Evolutionary conservation across 2,113 vertebrate genomes (phyloP).

Genomic region (Machaerirhynchus nigripectus): DNA sequence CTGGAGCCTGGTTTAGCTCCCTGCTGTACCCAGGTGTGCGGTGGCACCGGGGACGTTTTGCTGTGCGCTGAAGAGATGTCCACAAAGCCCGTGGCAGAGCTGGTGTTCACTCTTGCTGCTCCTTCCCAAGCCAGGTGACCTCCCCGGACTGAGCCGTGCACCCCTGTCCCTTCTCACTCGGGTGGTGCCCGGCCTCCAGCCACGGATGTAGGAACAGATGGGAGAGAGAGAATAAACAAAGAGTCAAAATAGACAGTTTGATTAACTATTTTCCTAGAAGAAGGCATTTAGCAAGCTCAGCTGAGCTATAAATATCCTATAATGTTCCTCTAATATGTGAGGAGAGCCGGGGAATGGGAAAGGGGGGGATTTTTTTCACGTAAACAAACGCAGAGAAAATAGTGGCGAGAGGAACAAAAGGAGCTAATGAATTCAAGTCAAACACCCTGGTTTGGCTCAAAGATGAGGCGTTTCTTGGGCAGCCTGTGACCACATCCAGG

Average conservation of each 20-base stretch:
- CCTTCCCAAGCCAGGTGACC: background rate
- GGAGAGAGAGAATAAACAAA: constrained; percentile 5
- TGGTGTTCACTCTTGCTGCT: background rate
- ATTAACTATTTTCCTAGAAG: constrained; percentile 52
- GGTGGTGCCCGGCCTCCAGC: background rate
- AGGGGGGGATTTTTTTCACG: background rate
- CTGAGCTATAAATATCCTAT: constrained; percentile 57
- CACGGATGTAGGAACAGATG: background rate
- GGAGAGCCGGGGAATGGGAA: background rate
- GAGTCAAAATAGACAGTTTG: constrained; percentile 33
- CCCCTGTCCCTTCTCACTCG: fast-evolving
- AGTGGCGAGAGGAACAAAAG: background rate
- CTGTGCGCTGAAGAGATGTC: background rate
- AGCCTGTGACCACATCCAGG: background rate
- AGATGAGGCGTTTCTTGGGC: background rate
- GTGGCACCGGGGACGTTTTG: background rate
- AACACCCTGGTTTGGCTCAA: background rate
- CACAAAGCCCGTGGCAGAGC: background rate
- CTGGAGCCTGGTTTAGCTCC: background rate
- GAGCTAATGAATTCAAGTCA: constrained; percentile 1
- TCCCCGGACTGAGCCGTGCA: fast-evolving
- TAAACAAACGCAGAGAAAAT: constrained; percentile 31
- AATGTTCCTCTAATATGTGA: constrained; percentile 24
- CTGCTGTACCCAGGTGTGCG: background rate
- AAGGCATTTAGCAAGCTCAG: constrained; percentile 44